These are phyloP conservation scores for Melieria omissa DNA, from an alignment of 2,888 invertebrate genomes.

Conservation along the genomic window DNA sequence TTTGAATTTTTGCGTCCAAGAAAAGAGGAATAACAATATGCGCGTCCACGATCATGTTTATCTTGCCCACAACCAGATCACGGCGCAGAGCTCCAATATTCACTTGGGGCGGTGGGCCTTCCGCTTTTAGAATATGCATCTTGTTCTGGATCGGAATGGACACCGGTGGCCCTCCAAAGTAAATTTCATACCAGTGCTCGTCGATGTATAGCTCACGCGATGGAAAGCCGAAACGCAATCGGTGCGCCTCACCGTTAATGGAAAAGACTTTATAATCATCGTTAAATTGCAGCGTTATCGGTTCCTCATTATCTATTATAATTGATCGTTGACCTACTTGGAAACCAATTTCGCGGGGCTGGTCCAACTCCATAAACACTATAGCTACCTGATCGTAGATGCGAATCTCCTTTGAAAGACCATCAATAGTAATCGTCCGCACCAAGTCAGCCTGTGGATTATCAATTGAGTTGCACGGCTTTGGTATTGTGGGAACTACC, in stretches of 20 bases:
- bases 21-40: conserved; percentile 82
- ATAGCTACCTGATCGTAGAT: conserved; percentile 88
- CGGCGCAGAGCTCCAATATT: conserved; percentile 85
- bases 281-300: conserved; percentile 73
- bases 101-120: conserved; percentile 93
- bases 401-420: conserved; percentile 79
- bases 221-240: conserved; percentile 90
- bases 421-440: conserved; percentile 85
- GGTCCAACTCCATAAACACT: conserved; percentile 86
- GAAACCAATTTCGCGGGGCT: conserved; percentile 87
- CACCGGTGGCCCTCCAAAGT: conserved; percentile 89
- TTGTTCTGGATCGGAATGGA: conserved; percentile 83
- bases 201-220: conserved; percentile 92
- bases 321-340: conserved; percentile 81
- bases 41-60: conserved; percentile 85
- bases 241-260: conserved; percentile 78
- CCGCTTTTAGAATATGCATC: conserved; percentile 81
- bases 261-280: conserved; percentile 79
- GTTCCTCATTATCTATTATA: conserved; percentile 81
- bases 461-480: conserved; percentile 67
- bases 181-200: conserved; percentile 88
- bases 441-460: conserved; percentile 76
- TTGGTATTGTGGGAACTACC: conserved; percentile 51
- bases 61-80: conserved; percentile 86
- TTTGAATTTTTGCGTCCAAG: conserved; percentile 85